A percentile compares a stretch with the other conserved stretches of the same genome.
Evolutionary conservation across 2,888 invertebrate species (phyloP).

Genomic region (Thymelicus sylvestris): DNA sequence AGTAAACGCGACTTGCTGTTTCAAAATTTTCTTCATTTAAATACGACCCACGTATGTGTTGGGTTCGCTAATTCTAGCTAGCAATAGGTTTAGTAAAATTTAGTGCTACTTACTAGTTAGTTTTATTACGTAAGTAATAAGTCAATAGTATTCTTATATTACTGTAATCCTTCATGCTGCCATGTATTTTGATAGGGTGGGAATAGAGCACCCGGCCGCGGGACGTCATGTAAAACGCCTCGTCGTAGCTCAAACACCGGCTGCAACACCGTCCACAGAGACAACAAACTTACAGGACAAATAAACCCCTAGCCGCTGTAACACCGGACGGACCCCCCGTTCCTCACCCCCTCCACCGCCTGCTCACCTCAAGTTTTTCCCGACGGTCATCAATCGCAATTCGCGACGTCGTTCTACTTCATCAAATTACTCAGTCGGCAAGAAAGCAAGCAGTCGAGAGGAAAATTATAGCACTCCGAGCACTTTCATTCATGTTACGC

Average conservation of each 20-base stretch:
- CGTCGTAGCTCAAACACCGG: not conserved
- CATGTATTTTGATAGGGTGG: too few relatives aligned
- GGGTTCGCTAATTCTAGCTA: too few relatives aligned
- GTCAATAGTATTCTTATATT: too few relatives aligned
- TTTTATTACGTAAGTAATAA: too few relatives aligned
- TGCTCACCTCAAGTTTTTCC: not conserved
- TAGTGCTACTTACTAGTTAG: too few relatives aligned
- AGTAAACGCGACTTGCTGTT: not conserved
- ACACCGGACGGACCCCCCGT: not conserved
- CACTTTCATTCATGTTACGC: conserved; percentile 16
- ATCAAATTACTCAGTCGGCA: conserved; percentile 32
- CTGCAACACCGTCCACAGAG: not conserved
- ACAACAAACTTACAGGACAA: conserved; percentile 6
- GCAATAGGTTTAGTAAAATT: too few relatives aligned
- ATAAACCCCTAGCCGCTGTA: not conserved
- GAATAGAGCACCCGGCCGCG: not conserved
- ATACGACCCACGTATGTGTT: too few relatives aligned
- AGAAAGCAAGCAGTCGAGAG: conserved; percentile 25
- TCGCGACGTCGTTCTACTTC: conserved; percentile 29
- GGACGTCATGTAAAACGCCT: not conserved
- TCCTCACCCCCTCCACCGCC: not conserved
- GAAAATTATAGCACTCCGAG: conserved; percentile 33
- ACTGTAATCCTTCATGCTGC: too few relatives aligned
- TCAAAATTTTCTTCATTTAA: too few relatives aligned
- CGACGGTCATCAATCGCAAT: conserved; percentile 34